These are phyloP conservation scores for human DNA, from an alignment of 2,113 vertebrate species.

Conservation along the genomic window GRCh38 chr1:12273001-12273500, in stretches of 20 bases:
- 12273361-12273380: neutral
- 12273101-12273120: constrained; percentile 96
- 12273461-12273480: neutral
- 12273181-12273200: neutral
- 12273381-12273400: neutral
- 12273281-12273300: neutral
- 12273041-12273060: constrained; percentile 98
- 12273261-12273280: neutral
- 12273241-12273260: neutral
- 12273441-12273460: neutral
- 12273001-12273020: constrained; percentile 98
- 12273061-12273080: constrained; percentile 95
- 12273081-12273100: constrained; percentile 96
- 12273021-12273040: constrained; percentile 96
- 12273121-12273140: constrained; percentile 97
- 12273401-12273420: neutral
- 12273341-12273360: neutral
- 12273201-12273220: neutral
- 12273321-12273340: neutral
- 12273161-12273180: neutral
- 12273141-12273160: neutral
- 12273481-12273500: neutral
- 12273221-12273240: neutral
- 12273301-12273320: rapidly evolving
- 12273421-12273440: neutral